phyloP scores from a whole-genome alignment of 2,113 vertebrate genomes.

The Chelonoidis abingdonii region DNA sequence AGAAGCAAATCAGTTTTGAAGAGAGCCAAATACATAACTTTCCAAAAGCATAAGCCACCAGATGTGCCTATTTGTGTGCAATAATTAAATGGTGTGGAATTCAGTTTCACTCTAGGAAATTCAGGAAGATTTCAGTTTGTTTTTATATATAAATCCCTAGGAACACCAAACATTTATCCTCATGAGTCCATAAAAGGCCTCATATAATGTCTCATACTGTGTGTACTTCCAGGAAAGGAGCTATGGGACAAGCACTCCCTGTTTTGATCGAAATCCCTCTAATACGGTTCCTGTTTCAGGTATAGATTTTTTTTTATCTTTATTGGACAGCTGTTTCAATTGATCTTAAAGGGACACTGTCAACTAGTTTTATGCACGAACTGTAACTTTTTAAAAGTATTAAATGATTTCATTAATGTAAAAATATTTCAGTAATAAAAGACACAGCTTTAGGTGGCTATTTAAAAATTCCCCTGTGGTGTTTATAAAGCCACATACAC shows the following conservation, averaged over 20 bases:
- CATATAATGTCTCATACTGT: neutral
- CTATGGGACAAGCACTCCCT: conserved; percentile 60
- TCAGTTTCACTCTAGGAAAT: neutral
- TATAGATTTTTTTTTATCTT: neutral
- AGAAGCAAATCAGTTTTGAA: neutral
- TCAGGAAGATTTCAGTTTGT: neutral
- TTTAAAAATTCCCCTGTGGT: neutral
- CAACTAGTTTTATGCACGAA: neutral
- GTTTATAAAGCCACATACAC: neutral
- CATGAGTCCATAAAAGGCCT: neutral
- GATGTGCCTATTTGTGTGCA: neutral
- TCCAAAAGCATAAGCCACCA: neutral
- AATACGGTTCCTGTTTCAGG: conserved; percentile 75
- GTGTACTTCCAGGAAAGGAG: conserved; percentile 64
- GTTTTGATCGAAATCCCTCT: conserved; percentile 67
- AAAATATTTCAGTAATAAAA: neutral
- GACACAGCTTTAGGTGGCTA: neutral
- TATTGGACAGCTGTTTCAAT: neutral
- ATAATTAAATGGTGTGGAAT: neutral
- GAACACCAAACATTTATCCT: neutral
- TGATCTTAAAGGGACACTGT: neutral
- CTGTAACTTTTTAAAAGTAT: neutral
- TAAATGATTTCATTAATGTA: neutral
- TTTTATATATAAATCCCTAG: neutral
- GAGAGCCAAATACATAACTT: neutral